Evolutionary conservation across 2,888 invertebrate genomes (phyloP), one percentile per base, ranked within the genome.

Genomic region (Oasisia sp.): DNA sequence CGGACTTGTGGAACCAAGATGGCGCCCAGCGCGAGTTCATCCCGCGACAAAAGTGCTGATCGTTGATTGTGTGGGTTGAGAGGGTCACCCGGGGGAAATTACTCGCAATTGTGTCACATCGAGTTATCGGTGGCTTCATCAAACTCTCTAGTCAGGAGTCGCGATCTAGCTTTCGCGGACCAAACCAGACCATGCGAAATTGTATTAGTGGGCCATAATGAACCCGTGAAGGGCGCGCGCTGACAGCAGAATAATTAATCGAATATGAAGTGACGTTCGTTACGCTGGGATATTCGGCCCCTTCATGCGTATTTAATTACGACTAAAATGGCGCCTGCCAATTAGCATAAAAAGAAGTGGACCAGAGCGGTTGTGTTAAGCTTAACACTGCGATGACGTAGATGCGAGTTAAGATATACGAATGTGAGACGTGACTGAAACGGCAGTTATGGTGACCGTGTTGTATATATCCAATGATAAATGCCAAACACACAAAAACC

Each of bases 131-230:
- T 27, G n/a, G 19, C 74, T 74, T 74, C 74, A 74, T 74, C 74
- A 74, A n/a, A 74, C 74, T 74, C n/a, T 74, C 74, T 74, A 74
- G 74, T 74, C 74, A 74, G 74, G 74, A 74, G n/a, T 74, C 74
- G 74, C 19, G 74, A 74, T 74, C 74, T 74, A 3, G 27, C 74
- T 74, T 74, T 27, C 74, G 19, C 74, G 19, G 74, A 7, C 74
- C 27, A 19, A n/a, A 74, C 74, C 74, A 74, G 74, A 74, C 74
- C 74, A 74, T 27, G 74, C 74, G 74, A 74, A 74, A 74, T 74
- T 74, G 74, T 74, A 74, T 74, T 74, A 74, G n/a, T 74, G 19
- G 74, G 74, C 74, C 14, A 27, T 74, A 74, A 74, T 74, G 74
- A 27, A 74, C 74, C 27, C 1, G 19, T 74, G n/a, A 27, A 74